Base-by-base conservation (phyloP, 2,113 vertebrate genomes). In the Mobula hypostoma region DNA sequence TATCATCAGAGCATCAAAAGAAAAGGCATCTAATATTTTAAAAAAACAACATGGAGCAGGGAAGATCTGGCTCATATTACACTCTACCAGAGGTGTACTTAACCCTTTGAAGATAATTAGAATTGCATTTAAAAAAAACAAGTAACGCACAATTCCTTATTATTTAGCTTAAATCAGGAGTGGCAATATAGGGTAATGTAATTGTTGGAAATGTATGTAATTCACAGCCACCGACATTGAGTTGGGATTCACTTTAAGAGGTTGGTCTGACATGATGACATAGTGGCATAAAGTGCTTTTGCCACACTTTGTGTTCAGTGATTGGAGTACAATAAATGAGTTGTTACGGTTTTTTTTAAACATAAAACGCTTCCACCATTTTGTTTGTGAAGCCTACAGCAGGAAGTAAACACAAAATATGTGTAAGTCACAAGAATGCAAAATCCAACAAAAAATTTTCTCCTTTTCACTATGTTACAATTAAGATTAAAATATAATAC, bases 1-100 rank as follows among this genome's bases (percentile, higher is more conserved):
- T 76, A 93, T 93, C 91, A 93, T 93, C 32, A 56, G 68, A 93
- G 91, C 91, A 93, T 76, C 68, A 93, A 93, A 93, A 93, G 88
- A 70, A 70, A 63, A 91, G 63, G 36, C 68, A 93, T 93, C 90
- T 93, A 48, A 74, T 76, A 29, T 74, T 93, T 93, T 74, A 56
- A 93, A 74, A 70, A 74, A 70, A 48, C 24, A 24, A 74, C 70
- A 72, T 32, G 32, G 17, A 93, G 91, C 91, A 93, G 19, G 91
- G 91, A 93, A 93, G 70, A 74, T 74, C 48, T 72, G 68, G 91
- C 32, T 93, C 91, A 93, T 72, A 56, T 93, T 76, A 93, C 91
- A 40, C 36, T 48, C 9, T 6, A 72, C 91, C 12, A 27, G 91
- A 93, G 40, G 91, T 93, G 36, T 74, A 93, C 68, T 74, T 93